These are phyloP conservation scores for Cheilosia vulpina DNA, from an alignment of 2,888 invertebrate species.

Conservation along the genomic window DNA sequence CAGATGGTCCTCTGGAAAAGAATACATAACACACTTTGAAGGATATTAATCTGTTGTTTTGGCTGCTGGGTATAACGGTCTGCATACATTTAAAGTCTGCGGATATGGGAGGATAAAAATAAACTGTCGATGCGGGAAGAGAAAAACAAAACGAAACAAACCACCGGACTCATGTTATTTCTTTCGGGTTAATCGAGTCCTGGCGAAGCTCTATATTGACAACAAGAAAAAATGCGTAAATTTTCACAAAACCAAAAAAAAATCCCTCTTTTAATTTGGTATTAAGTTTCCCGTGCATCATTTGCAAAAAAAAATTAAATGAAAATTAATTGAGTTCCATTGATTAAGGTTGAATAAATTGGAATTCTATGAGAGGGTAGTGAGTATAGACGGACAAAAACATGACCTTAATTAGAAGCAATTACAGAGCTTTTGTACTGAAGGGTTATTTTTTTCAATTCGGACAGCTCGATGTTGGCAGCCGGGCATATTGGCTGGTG, in stretches of 20 bases:
- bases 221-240: slow-evolving; percentile 37
- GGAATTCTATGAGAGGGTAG: too few relatives aligned
- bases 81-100: slow-evolving; percentile 1
- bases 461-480: too few relatives aligned
- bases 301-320: slow-evolving; percentile 37
- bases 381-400: too few relatives aligned
- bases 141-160: slow-evolving; percentile 24
- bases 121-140: not conserved
- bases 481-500: too few relatives aligned
- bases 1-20: not conserved
- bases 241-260: slow-evolving; percentile 26
- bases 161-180: slow-evolving; percentile 62
- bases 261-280: slow-evolving; percentile 13
- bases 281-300: slow-evolving; percentile 22
- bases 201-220: slow-evolving; percentile 29
- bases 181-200: slow-evolving; percentile 64
- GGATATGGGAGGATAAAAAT: not conserved
- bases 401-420: too few relatives aligned
- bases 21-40: slow-evolving; percentile 14
- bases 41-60: slow-evolving; percentile 52
- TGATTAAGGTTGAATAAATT: slow-evolving; percentile 32
- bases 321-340: slow-evolving; percentile 62
- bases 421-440: too few relatives aligned
- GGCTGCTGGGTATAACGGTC: slow-evolving; percentile 42
- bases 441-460: too few relatives aligned